These are phyloP conservation scores for Leptopilina clavipes DNA, from an alignment of 1,140 invertebrate genomes.

Conservation along the genomic window DNA sequence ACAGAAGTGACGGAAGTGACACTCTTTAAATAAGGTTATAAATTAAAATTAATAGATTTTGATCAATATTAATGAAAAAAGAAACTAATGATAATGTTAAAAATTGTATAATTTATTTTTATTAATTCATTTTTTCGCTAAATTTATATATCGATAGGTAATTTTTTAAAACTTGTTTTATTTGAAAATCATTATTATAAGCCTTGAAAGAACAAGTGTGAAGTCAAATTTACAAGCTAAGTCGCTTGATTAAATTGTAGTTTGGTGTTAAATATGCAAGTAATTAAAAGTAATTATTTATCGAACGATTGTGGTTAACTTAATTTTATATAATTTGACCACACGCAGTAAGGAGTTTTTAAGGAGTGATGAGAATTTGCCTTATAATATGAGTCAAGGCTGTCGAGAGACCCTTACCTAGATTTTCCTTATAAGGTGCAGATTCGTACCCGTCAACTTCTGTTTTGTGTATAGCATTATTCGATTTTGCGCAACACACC, in stretches of 20 bases:
- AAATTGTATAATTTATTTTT: too few relatives aligned
- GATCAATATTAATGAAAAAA: too few relatives aligned
- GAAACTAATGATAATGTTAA: too few relatives aligned
- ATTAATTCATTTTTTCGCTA: too few relatives aligned
- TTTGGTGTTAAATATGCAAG: neutral
- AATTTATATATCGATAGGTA: too few relatives aligned
- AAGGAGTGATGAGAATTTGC: constrained; percentile 47
- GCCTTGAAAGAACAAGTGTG: too few relatives aligned
- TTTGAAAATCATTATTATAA: too few relatives aligned
- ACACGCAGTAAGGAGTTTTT: neutral
- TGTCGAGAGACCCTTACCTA: constrained; percentile 67
- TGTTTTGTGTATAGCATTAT: constrained; percentile 44
- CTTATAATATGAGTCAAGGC: constrained; percentile 64
- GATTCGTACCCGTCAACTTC: constrained; percentile 51
- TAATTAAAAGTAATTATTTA: neutral
- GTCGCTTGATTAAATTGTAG: neutral
- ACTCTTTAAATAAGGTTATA: too few relatives aligned
- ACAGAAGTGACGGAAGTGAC: too few relatives aligned
- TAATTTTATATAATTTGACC: constrained; percentile 2
- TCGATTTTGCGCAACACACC: constrained; percentile 55
- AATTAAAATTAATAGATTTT: too few relatives aligned
- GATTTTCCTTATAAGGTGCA: constrained; percentile 68
- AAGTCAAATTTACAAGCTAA: too few relatives aligned
- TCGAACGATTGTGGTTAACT: neutral
- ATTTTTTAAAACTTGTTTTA: too few relatives aligned